A percentile compares a stretch with the other conserved stretches of the same genome.
phyloP scores from a whole-genome alignment of 2,113 vertebrate species.

The Cathartes aura region DNA sequence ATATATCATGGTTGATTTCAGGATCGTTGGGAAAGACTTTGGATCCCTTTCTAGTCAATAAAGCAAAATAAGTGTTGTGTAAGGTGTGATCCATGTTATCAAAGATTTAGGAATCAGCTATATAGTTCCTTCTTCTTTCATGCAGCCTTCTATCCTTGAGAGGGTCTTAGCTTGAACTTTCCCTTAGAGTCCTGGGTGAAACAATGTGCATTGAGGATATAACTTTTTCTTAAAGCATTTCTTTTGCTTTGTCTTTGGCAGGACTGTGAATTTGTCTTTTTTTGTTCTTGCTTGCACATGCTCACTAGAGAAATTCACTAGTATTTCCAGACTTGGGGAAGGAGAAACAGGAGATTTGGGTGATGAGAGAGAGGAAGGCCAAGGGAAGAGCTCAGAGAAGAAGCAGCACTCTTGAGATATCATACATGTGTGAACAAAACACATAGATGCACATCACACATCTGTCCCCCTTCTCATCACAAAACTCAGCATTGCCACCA shows the following conservation, averaged over 20 bases:
- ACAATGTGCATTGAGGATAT: not conserved
- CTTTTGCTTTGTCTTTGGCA: not conserved
- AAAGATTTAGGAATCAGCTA: not conserved
- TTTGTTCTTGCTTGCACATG: not conserved
- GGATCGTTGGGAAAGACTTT: not conserved
- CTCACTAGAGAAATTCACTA: not conserved
- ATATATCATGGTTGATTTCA: not conserved
- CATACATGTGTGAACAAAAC: not conserved
- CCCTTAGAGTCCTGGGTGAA: not conserved
- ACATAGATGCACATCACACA: not conserved
- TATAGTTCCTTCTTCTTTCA: not conserved
- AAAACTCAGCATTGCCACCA: not conserved
- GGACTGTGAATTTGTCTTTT: not conserved
- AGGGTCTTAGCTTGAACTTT: not conserved
- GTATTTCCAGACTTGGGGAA: not conserved
- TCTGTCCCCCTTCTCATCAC: not conserved
- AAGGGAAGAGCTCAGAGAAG: not conserved
- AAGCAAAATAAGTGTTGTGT: not conserved
- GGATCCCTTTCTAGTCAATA: not conserved
- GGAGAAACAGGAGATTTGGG: not conserved
- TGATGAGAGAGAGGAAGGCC: not conserved
- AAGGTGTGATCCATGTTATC: not conserved
- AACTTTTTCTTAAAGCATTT: not conserved
- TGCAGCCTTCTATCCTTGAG: not conserved
- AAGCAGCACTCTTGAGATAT: not conserved